Evolutionary conservation across 2,797 vertebrate genomes (phyloP).

Genomic region (Acridotheres tristis): DNA sequence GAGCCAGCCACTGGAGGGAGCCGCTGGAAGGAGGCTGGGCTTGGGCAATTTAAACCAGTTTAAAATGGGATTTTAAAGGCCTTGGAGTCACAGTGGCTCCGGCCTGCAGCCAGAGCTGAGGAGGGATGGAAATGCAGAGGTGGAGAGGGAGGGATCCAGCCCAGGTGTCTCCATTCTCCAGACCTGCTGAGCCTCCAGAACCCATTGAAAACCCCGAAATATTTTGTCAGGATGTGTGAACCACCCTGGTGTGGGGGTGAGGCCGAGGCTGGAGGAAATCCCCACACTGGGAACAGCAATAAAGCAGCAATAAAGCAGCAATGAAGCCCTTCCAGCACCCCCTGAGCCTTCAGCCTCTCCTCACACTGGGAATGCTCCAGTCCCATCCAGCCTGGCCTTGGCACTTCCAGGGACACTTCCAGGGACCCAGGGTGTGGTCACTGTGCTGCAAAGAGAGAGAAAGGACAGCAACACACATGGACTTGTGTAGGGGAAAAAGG

Average conservation of each 20-base stretch:
- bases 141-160: background rate
- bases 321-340: background rate
- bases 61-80: background rate
- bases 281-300: background rate
- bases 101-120: background rate
- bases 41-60: background rate
- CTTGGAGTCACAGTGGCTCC: fast-evolving
- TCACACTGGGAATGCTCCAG: background rate
- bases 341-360: background rate
- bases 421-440: too few species aligned
- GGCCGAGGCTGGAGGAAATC: background rate
- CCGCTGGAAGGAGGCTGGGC: background rate
- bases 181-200: background rate
- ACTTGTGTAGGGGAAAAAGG: too few species aligned
- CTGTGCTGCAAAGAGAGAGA: too few species aligned
- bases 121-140: background rate
- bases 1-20: slow-evolving; percentile 25
- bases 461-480: too few species aligned
- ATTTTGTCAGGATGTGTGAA: too few species aligned
- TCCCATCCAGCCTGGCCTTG: background rate
- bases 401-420: too few species aligned
- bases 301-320: background rate
- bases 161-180: background rate
- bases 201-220: fast-evolving
- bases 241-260: background rate